A percentile compares a stretch with the other conserved stretches of the same genome.
Conservation (phyloP, 2,113 vertebrate genomes). For the Telmatochromis brichardi region DNA sequence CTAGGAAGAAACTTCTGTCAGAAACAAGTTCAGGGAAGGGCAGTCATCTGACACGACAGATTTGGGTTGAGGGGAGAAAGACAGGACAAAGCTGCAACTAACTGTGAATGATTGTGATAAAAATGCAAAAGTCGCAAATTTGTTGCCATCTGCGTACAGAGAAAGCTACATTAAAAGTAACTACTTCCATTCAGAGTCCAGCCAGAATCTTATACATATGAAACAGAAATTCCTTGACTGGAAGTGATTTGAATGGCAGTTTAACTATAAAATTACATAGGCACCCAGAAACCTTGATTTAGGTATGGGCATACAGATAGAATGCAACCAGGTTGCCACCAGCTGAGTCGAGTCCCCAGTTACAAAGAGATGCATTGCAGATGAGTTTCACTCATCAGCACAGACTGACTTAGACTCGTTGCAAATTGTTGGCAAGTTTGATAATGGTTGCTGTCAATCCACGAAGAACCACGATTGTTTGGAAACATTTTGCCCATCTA, state of each 20-base stretch:
- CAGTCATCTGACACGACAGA: not conserved
- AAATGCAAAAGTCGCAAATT: not conserved
- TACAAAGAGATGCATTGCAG: not conserved
- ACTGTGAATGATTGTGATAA: not conserved
- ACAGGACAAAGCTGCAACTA: not conserved
- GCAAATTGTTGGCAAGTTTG: not conserved
- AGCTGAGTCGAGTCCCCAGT: not conserved
- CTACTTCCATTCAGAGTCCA: not conserved
- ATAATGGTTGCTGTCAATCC: not conserved
- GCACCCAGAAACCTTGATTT: not conserved
- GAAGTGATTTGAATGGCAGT: not conserved
- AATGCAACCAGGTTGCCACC: not conserved
- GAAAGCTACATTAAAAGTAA: not conserved
- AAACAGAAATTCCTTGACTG: not conserved
- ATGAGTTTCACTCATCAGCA: not conserved
- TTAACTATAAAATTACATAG: not conserved
- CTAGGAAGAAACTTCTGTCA: not conserved
- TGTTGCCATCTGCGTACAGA: not conserved
- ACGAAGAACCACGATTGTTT: not conserved
- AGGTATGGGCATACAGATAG: not conserved
- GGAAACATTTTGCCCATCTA: not conserved
- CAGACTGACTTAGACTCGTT: not conserved
- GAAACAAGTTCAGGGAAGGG: not conserved
- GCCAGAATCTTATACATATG: not conserved
- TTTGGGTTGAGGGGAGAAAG: not conserved